A percentile compares a stretch with the other conserved stretches of the same genome.
Evolutionary conservation across 23 tunicate genomes (phyloP).

Genomic region (Styela plicata): DNA sequence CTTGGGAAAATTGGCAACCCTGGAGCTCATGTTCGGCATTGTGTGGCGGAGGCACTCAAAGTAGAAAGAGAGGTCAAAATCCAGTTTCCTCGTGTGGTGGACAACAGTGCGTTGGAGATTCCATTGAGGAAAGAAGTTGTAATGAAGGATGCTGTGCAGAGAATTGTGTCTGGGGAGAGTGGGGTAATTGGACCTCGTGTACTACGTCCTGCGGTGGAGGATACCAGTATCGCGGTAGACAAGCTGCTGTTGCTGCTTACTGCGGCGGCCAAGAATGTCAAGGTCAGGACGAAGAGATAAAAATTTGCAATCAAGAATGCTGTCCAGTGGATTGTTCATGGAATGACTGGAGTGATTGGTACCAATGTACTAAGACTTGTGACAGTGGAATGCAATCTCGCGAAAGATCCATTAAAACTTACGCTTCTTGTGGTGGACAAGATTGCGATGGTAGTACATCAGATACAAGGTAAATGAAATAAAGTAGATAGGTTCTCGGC

Average conservation of each 20-base stretch:
- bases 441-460: slow-evolving; percentile 16
- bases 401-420: neutral
- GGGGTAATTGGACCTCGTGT: slow-evolving; percentile 32
- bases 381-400: neutral
- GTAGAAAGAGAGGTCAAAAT: slow-evolving; percentile 22
- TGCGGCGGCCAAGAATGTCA: slow-evolving; percentile 40
- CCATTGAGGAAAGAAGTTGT: slow-evolving; percentile 6
- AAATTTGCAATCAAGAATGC: slow-evolving; percentile 39
- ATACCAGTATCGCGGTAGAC: slow-evolving; percentile 7
- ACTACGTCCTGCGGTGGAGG: slow-evolving; percentile 44
- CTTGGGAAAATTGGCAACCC: slow-evolving; percentile 22
- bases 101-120: slow-evolving; percentile 11
- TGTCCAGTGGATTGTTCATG: slow-evolving; percentile 46
- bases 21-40: slow-evolving; percentile 43
- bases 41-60: slow-evolving; percentile 52
- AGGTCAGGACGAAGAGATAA: slow-evolving; percentile 1
- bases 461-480: neutral
- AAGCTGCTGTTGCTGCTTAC: neutral
- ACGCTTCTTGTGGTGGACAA: neutral
- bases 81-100: slow-evolving; percentile 27
- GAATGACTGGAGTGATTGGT: slow-evolving; percentile 20
- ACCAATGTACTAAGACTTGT: slow-evolving; percentile 4
- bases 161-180: slow-evolving; percentile 41
- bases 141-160: slow-evolving; percentile 39
- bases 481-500: too few relatives aligned